Evolutionary conservation across 2,113 vertebrate species (phyloP).

Genomic region (Aix galericulata): DNA sequence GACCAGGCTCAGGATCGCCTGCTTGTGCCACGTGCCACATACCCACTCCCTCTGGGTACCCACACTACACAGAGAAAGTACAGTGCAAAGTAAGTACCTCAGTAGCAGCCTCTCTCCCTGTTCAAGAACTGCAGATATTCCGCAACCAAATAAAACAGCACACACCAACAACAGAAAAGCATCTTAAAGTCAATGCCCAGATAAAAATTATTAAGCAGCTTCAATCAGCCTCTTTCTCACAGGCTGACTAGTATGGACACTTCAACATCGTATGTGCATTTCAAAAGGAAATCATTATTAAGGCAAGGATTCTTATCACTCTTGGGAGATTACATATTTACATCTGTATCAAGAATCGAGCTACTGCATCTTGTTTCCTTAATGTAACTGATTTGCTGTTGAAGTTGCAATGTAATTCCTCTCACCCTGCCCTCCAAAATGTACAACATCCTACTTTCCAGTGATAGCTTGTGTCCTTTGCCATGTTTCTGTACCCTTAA

Average conservation of each 20-base stretch:
- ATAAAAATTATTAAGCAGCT: neutral
- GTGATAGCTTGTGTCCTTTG: neutral
- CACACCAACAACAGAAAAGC: neutral
- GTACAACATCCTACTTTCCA: neutral
- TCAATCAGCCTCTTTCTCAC: neutral
- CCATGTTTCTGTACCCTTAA: neutral
- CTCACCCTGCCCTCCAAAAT: neutral
- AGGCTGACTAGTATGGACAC: neutral
- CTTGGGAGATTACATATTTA: neutral
- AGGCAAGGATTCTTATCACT: neutral
- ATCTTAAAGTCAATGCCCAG: neutral
- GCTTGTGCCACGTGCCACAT: neutral
- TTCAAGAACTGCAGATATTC: neutral
- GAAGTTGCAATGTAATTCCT: neutral
- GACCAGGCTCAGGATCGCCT: neutral
- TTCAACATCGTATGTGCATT: neutral
- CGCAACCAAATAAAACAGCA: neutral
- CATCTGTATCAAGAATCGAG: neutral
- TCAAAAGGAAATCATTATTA: slow-evolving; percentile 8
- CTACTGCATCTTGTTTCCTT: neutral
- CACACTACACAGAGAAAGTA: neutral
- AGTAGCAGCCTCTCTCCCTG: neutral
- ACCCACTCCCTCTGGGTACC: neutral
- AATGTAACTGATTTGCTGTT: neutral
- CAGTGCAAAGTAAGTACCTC: neutral